These are phyloP conservation scores for Teinopalpus imperialis DNA, from an alignment of 2,888 invertebrate species.

Conservation along the genomic window DNA sequence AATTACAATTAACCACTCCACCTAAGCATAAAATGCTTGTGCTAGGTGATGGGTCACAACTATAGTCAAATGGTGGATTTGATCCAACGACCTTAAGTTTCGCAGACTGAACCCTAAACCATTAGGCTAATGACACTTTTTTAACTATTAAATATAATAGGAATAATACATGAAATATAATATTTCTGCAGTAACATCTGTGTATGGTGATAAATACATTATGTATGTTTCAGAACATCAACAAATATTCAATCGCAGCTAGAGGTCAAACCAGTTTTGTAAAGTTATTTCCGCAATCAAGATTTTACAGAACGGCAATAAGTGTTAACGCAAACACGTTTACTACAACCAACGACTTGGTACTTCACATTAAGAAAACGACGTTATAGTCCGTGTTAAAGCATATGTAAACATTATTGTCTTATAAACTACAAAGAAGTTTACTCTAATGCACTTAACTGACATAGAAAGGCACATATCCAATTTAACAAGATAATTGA, in stretches of 20 bases:
- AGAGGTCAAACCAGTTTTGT: conserved; percentile 62
- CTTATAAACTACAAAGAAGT: conserved; percentile 31
- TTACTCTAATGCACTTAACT: conserved; percentile 22
- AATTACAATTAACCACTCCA: no score
- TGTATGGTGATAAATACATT: no score
- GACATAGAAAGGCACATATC: conserved; percentile 31
- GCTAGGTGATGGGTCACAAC: no score
- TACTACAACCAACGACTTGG: neutral
- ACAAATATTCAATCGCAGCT: conserved; percentile 54
- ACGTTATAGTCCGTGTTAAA: neutral
- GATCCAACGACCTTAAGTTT: no score
- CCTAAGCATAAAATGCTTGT: no score
- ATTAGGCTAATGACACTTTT: no score
- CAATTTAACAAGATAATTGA: conserved; percentile 49
- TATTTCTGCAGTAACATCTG: no score
- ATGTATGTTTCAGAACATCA: conserved; percentile 29
- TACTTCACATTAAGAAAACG: neutral
- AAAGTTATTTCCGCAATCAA: conserved; percentile 55
- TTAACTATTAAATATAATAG: no score
- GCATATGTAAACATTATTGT: neutral
- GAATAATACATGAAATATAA: no score
- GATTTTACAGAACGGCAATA: conserved; percentile 43
- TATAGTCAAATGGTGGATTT: no score
- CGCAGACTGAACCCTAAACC: no score
- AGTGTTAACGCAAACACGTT: conserved; percentile 47